Base-by-base conservation (phyloP, 2,797 vertebrate species). In the Pagetopsis macropterus region DNA sequence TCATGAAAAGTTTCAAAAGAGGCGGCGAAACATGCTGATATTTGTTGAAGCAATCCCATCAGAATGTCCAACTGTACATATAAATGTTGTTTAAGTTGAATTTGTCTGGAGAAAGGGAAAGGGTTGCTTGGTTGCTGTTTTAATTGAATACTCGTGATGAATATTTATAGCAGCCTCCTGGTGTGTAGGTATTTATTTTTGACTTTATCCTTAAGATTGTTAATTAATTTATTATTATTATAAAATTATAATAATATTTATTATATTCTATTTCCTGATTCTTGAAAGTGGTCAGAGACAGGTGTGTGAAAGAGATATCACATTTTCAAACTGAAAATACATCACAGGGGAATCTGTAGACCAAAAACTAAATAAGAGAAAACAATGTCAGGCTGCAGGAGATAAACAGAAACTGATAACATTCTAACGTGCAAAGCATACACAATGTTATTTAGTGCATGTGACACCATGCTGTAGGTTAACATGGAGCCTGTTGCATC, bases 321-420 rank as follows among this genome's bases (percentile, higher is more conserved):
- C 33, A 37, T 37, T 6, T 37, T 37, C 33, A 37, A 33, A 27
- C 27, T 27, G 49, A 23, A 13, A 17, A 51, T 5, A 51, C 19
- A 23, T 21, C 19, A 23, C 4, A 45, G 14, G 15, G 48, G 19
- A 54, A 54, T 31, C 3, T 54, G 50, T 54, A 54, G 7, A 54
- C 23, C 23, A 54, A 54, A 15, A 27, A 31, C 51, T 27, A 31
- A 54, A 27, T 4, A 5, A 0, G 50, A 51, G 12, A 0, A 51
- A 51, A 44, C 50, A 23, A 51, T 14, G 21, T 21, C 0, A 23
- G 50, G 12, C 50, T 0, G 21, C 50, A 51, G 50, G 19, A 52
- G 50, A 0, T 52, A 52, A 31, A 54, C 51, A 31, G 27, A 31
- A 54, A 54, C 51, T 54, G 33, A 37, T 37, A 37, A 37, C 33